phyloP scores from a whole-genome alignment of 2,797 vertebrate genomes.

The Mionectes olivaceus region DNA sequence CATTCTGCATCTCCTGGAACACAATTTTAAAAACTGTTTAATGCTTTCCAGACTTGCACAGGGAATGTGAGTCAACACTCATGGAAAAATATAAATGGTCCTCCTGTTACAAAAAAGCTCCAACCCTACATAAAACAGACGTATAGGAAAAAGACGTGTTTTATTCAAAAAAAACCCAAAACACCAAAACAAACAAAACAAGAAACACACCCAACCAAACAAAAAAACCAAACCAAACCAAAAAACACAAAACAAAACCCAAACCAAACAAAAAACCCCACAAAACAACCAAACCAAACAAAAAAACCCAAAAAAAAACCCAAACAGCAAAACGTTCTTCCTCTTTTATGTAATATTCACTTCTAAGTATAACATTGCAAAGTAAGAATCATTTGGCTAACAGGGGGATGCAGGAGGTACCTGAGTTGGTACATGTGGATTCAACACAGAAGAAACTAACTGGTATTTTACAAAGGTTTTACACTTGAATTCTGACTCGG shows the following conservation, averaged over 20 bases:
- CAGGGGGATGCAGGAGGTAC: neutral
- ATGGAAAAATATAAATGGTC: neutral
- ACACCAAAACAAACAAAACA: too few species aligned
- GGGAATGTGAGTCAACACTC: neutral
- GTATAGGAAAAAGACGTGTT: rapidly evolving
- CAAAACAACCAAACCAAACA: neutral
- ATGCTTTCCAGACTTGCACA: neutral
- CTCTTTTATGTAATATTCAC: neutral
- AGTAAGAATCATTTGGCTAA: neutral
- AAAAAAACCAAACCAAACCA: too few species aligned
- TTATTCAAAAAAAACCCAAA: too few species aligned
- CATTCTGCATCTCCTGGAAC: constrained; percentile 85
- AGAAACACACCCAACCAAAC: too few species aligned
- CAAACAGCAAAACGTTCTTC: neutral
- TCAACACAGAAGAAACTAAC: neutral
- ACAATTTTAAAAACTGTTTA: neutral
- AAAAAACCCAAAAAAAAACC: too few species aligned
- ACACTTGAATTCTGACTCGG: neutral
- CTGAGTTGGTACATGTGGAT: neutral
- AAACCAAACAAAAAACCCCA: too few species aligned
- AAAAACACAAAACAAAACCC: too few species aligned
- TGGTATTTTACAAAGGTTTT: neutral
- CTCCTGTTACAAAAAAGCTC: neutral
- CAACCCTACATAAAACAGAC: neutral
- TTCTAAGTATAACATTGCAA: neutral